These are phyloP conservation scores for Stictonetta naevosa DNA, from an alignment of 2,113 vertebrate genomes.

Conservation along the genomic window DNA sequence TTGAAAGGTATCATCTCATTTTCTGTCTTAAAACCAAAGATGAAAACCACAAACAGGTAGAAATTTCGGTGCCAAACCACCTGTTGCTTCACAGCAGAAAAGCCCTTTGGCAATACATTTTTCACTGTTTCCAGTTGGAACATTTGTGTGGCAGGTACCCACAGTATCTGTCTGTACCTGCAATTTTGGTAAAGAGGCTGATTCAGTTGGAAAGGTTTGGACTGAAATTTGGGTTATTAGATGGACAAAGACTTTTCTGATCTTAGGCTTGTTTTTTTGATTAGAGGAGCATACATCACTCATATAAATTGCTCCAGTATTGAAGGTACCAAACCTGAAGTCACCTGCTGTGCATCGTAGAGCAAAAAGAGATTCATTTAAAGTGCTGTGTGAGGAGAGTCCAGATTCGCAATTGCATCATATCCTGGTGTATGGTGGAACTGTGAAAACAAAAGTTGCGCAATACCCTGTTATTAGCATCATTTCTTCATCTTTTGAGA, in stretches of 20 bases:
- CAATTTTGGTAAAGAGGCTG: neutral
- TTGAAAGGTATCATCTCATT: conserved; percentile 76
- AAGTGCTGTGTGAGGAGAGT: neutral
- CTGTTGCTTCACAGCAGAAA: conserved; percentile 66
- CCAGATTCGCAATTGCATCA: neutral
- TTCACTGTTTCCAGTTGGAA: conserved; percentile 1
- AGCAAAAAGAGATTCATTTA: conserved; percentile 19
- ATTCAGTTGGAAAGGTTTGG: conserved; percentile 8
- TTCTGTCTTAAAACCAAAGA: conserved; percentile 70
- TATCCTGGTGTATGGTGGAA: neutral
- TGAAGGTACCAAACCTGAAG: neutral
- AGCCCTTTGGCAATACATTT: conserved; percentile 47
- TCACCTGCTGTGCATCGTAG: neutral
- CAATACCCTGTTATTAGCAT: neutral
- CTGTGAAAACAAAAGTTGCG: neutral
- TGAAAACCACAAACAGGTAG: conserved; percentile 65
- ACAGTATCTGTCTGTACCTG: conserved; percentile 25
- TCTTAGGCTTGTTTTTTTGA: neutral
- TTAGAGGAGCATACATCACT: neutral
- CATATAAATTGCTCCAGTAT: neutral
- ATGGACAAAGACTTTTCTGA: neutral
- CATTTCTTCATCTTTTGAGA: neutral
- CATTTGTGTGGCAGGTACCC: neutral
- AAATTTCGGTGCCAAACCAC: conserved; percentile 57
- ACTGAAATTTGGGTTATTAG: neutral